phyloP scores from a whole-genome alignment of 2,888 invertebrate species.

The Diaphora mendica region DNA sequence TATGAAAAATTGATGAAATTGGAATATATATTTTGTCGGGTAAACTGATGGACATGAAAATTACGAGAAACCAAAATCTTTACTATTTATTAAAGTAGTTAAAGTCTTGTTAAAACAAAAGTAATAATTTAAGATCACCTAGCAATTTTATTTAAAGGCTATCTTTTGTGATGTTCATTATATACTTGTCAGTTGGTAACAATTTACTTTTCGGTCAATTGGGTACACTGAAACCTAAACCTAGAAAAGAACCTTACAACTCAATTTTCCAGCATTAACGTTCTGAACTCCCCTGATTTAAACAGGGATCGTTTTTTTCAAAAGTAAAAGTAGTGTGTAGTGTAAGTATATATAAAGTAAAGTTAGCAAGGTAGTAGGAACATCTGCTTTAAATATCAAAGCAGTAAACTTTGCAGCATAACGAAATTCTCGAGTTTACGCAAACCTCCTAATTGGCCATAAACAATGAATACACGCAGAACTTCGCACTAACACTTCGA shows the following conservation, averaged over 20 bases:
- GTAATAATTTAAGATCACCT: neutral
- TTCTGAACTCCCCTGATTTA: neutral
- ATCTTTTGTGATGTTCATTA: too few species aligned
- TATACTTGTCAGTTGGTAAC: neutral
- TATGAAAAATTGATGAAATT: too few species aligned
- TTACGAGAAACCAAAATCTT: too few species aligned
- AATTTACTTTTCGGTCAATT: neutral
- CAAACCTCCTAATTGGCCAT: conserved; percentile 72
- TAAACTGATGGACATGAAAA: neutral
- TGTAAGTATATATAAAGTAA: neutral
- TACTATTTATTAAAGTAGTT: too few species aligned
- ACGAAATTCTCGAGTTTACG: conserved; percentile 63
- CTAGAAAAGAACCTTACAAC: too few species aligned
- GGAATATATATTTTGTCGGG: too few species aligned
- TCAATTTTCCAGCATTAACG: neutral
- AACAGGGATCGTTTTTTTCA: neutral
- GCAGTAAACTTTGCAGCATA: conserved; percentile 41
- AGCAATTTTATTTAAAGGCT: neutral
- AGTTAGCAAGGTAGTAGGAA: neutral
- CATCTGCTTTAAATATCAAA: conserved; percentile 29
- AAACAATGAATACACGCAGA: conserved; percentile 47
- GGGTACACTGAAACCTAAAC: too few species aligned
- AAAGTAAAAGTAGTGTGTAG: neutral
- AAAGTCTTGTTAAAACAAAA: too few species aligned
- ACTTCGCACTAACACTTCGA: conserved; percentile 18